Evolutionary conservation across 1,140 invertebrate species (phyloP), one percentile per base, ranked within the genome.

Genomic region (Macrocentrus cingulum): DNA sequence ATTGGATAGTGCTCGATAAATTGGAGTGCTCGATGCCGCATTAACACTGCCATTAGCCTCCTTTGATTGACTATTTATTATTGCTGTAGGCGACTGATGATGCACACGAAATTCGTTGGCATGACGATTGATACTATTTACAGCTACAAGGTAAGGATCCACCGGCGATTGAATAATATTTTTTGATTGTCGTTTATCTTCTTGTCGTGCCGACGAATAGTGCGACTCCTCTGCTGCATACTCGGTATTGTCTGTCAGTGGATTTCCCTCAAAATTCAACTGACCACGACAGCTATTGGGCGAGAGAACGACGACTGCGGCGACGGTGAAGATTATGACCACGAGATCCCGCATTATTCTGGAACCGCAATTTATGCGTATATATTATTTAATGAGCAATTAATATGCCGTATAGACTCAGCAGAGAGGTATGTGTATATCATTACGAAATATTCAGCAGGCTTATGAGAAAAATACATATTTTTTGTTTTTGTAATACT

Each of bases 191-290:
- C 15, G 49, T 15, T 54, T 32, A 11, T 60, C 58, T 36, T 55
- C 63, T 29, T 63, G 51, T 0, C n/a, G n/a, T n/a, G n/a, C n/a
- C n/a, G n/a, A n/a, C n/a, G 62, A 66, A 18, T 66, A 51, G 13
- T 67, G 70, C 15, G 70, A 68, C 46, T 78, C 76, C 37, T 75
- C 72, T 0, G 76, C 76, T 2, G 68, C 67, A 51, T 77, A 77
- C 11, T 75, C 74, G 0, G 69, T 78, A 49, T 71, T 66, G 15
- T 77, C 75, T 13, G 75, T 79, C 16, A 72, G 48, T 15, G 75
- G 74, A 58, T 70, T 78, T 50, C 76, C 76, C 29, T 77, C 70
- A 61, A 67, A 79, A 52, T 77, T 77, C 11, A 79, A 54, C 45
- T 79, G 75, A 52, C 63, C 70, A 36, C 55, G 18, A 9, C 15